These are phyloP conservation scores for Periphyllus acericola DNA, from an alignment of 2,888 invertebrate genomes.

Conservation along the genomic window DNA sequence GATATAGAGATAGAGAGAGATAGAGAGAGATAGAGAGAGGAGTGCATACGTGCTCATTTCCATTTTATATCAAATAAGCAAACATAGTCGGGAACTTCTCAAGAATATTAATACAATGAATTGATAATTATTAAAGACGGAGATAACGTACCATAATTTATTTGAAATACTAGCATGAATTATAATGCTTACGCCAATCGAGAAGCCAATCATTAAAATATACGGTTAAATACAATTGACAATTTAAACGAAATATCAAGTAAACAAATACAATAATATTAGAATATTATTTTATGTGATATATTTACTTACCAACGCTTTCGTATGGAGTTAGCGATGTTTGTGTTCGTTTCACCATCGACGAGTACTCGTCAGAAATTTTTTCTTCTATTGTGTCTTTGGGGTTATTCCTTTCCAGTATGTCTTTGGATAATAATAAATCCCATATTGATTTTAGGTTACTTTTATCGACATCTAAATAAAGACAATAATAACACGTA, in stretches of 20 bases:
- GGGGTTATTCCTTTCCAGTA: conserved; percentile 17
- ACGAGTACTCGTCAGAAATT: background rate
- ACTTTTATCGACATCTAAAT: conserved; percentile 22
- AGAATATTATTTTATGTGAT: background rate
- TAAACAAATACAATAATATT: background rate
- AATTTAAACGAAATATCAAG: background rate
- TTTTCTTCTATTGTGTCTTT: conserved; percentile 12
- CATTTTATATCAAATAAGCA: conserved; percentile 30
- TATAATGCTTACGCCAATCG: background rate
- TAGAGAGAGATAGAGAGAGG: background rate
- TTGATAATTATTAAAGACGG: conserved; percentile 1
- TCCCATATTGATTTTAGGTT: conserved; percentile 35
- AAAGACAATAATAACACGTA: background rate
- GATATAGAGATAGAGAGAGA: too few relatives aligned
- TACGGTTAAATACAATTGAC: background rate
- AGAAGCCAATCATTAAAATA: background rate
- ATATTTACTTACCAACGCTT: conserved; percentile 44
- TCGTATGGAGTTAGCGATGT: conserved; percentile 48
- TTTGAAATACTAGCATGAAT: background rate
- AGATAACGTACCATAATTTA: background rate
- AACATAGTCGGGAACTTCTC: conserved; percentile 8
- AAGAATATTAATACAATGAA: conserved; percentile 7
- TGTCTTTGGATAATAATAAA: conserved; percentile 12
- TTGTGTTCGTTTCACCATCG: conserved; percentile 31
- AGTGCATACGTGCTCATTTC: conserved; percentile 13